These are phyloP conservation scores for Caenorhabditis latens DNA, from an alignment of 1,140 invertebrate genomes.

Conservation along the genomic window DNA sequence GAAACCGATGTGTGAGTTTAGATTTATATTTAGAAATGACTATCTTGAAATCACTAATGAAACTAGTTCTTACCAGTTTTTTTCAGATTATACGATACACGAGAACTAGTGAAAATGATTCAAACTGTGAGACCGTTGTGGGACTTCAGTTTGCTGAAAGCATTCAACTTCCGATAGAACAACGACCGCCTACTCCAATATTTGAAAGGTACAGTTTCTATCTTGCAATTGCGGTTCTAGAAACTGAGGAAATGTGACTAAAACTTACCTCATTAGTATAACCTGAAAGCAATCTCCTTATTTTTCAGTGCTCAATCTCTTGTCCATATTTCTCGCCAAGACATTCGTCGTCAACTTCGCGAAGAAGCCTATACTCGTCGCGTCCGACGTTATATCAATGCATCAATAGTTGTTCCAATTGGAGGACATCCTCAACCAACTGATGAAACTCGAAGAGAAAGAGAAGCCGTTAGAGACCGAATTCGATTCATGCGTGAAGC, in stretches of 20 bases:
- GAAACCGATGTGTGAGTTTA: slow-evolving; percentile 82
- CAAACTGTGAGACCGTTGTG: not conserved
- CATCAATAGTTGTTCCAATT: not conserved
- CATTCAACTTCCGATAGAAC: not conserved
- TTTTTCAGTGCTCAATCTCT: not conserved
- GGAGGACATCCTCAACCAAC: too few relatives aligned
- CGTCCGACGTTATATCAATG: not conserved
- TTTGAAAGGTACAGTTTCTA: not conserved
- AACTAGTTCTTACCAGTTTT: not conserved
- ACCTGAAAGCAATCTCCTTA: not conserved
- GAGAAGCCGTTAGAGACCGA: not conserved
- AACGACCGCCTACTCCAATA: not conserved
- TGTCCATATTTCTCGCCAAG: not conserved
- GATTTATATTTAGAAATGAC: too few relatives aligned
- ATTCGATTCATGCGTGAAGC: too few relatives aligned
- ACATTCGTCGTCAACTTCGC: not conserved
- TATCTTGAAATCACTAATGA: not conserved
- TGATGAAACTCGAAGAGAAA: too few relatives aligned
- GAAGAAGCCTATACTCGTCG: not conserved
- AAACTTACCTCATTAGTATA: not conserved
- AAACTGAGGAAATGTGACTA: not conserved
- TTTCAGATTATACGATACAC: not conserved
- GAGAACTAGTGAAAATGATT: not conserved
- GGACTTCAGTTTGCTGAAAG: not conserved
- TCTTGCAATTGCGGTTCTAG: not conserved